Percentiles rank a stretch among this genome's conserved stretches.
phyloP scores from a whole-genome alignment of 2,113 vertebrate genomes.

The Proterorhinus semilunaris region DNA sequence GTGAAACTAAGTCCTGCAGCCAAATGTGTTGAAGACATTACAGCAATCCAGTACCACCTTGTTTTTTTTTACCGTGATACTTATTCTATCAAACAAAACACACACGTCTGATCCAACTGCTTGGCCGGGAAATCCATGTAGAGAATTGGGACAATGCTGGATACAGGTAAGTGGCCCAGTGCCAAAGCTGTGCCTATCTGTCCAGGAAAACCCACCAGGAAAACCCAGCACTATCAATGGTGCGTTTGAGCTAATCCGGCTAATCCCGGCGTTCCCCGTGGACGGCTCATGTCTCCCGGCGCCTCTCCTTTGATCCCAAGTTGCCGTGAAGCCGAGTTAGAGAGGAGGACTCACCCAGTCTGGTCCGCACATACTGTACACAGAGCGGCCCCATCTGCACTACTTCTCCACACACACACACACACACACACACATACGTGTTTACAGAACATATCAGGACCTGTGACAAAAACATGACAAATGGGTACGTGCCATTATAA shows the following conservation, averaged over 20 bases:
- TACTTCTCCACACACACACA: conserved; percentile 27
- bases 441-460: too few species aligned
- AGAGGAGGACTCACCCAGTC: conserved; percentile 16
- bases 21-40: background rate
- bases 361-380: conserved; percentile 9
- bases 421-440: conserved; percentile 21
- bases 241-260: conserved; percentile 50
- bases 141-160: conserved; percentile 29
- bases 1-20: background rate
- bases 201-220: conserved; percentile 34
- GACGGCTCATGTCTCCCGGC: conserved; percentile 44
- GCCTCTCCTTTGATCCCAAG: conserved; percentile 46
- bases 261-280: conserved; percentile 45
- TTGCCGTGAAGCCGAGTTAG: conserved; percentile 16
- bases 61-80: background rate
- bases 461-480: too few species aligned
- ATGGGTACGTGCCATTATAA: too few species aligned
- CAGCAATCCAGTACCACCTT: background rate
- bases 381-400: conserved; percentile 26
- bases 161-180: conserved; percentile 22
- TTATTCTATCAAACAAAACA: conserved; percentile 2
- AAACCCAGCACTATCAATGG: conserved; percentile 39
- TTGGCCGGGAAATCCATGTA: background rate
- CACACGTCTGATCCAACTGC: background rate
- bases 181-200: conserved; percentile 30